These are phyloP conservation scores for Encarsia formosa DNA, from an alignment of 2,888 invertebrate genomes.

Conservation along the genomic window DNA sequence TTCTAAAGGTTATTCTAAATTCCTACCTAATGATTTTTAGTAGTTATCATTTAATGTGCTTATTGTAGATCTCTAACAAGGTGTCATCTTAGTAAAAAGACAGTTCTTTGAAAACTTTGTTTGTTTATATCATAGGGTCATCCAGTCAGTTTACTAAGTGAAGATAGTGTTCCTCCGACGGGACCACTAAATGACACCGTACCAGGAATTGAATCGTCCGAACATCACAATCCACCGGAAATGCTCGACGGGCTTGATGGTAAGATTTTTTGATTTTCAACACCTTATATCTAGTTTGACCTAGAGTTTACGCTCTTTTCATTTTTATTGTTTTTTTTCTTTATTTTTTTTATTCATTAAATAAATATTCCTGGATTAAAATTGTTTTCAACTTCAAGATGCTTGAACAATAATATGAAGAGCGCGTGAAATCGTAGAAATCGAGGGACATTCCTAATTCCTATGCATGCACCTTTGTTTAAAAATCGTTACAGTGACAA, in stretches of 20 bases:
- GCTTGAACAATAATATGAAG: too few relatives aligned
- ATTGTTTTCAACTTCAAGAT: too few relatives aligned
- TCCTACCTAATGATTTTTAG: too few relatives aligned
- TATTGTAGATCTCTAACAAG: too few relatives aligned
- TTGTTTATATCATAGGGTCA: slow-evolving; percentile 40
- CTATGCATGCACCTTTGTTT: slow-evolving; percentile 49
- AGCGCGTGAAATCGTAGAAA: slow-evolving; percentile 43
- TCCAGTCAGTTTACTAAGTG: slow-evolving; percentile 46
- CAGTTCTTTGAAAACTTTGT: slow-evolving; percentile 1
- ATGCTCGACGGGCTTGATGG: slow-evolving; percentile 52
- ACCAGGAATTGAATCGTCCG: slow-evolving; percentile 46
- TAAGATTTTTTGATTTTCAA: slow-evolving; percentile 38
- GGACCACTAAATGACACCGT: slow-evolving; percentile 46
- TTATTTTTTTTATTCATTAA: background rate
- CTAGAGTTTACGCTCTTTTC: slow-evolving; percentile 35
- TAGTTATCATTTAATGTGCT: too few relatives aligned
- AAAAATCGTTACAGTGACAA: slow-evolving; percentile 42
- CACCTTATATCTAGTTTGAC: slow-evolving; percentile 31
- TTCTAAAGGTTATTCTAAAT: too few relatives aligned
- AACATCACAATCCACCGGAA: slow-evolving; percentile 50
- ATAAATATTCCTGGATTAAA: too few relatives aligned
- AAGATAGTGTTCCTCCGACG: slow-evolving; percentile 45
- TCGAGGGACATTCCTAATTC: slow-evolving; percentile 41
- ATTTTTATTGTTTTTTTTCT: background rate
- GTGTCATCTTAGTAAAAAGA: too few relatives aligned